phyloP scores from a whole-genome alignment of 2,888 invertebrate genomes.

The Drosophila anomelani region DNA sequence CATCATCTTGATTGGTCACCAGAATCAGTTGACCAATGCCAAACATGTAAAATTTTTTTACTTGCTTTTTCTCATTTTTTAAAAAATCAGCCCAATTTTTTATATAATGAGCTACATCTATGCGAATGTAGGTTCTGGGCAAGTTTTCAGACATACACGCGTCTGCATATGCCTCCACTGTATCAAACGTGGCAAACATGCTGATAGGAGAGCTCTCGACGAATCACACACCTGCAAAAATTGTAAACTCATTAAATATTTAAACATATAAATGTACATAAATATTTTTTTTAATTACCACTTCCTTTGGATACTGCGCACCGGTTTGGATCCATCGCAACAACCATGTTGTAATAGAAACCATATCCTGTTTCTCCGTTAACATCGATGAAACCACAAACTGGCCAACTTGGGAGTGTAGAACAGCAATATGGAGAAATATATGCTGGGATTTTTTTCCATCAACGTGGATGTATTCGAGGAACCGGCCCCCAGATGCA shows the following conservation, averaged over 20 bases:
- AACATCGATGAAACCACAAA: neutral
- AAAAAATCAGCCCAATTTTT: neutral
- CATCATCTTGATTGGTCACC: neutral
- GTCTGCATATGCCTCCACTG: neutral
- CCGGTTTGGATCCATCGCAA: neutral
- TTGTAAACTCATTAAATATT: neutral
- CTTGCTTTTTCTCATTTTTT: neutral
- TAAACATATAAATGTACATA: neutral
- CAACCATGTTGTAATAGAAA: neutral
- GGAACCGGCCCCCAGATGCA: neutral
- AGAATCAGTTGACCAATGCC: neutral
- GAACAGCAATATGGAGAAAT: neutral
- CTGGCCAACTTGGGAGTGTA: neutral
- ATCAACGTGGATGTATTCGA: neutral
- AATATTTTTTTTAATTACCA: neutral
- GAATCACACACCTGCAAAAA: neutral
- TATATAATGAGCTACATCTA: neutral
- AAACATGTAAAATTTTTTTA: neutral
- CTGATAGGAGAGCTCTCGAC: neutral
- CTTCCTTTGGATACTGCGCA: slow-evolving; percentile 1
- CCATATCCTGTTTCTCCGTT: neutral
- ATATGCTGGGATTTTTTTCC: neutral
- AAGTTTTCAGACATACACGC: neutral
- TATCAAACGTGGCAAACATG: neutral
- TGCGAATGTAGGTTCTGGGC: neutral